These are phyloP conservation scores for Zaprionus tsacasi DNA, from an alignment of 1,140 invertebrate genomes.

Conservation along the genomic window DNA sequence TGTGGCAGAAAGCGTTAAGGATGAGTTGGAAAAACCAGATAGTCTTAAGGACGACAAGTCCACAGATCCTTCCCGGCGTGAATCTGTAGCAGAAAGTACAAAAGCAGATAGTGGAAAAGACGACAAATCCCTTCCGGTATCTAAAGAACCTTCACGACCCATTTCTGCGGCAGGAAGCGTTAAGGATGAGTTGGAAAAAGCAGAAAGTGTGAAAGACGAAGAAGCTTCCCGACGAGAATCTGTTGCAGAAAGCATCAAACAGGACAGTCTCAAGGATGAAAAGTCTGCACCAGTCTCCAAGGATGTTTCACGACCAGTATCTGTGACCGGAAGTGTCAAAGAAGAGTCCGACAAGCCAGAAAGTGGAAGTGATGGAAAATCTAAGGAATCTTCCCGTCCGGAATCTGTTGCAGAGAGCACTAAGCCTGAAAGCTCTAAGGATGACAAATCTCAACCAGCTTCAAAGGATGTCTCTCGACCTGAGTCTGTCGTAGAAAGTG, in stretches of 20 bases:
- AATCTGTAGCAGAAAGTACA: slow-evolving; percentile 14
- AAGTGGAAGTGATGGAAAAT: background rate
- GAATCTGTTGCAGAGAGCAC: slow-evolving; percentile 19
- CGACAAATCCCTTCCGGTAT: background rate
- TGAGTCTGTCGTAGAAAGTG: slow-evolving; percentile 19
- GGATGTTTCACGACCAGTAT: slow-evolving; percentile 27
- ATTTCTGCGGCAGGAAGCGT: slow-evolving; percentile 5
- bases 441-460: slow-evolving; percentile 2
- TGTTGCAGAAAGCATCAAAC: slow-evolving; percentile 14
- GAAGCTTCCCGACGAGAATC: slow-evolving; percentile 18
- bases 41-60: background rate
- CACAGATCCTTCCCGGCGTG: slow-evolving; percentile 9
- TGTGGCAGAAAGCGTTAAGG: slow-evolving; percentile 16
- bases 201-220: slow-evolving; percentile 6
- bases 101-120: slow-evolving; percentile 2
- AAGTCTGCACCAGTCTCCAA: slow-evolving; percentile 18
- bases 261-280: slow-evolving; percentile 16
- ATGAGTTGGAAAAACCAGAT: background rate
- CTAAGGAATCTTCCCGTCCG: slow-evolving; percentile 9
- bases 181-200: slow-evolving; percentile 15
- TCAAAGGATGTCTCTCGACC: slow-evolving; percentile 1
- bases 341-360: slow-evolving; percentile 22
- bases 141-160: slow-evolving; percentile 33
- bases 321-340: slow-evolving; percentile 26
- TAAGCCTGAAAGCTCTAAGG: slow-evolving; percentile 11